Base-by-base conservation (phyloP, 2,888 invertebrate species). In the Plutella xylostella region DNA sequence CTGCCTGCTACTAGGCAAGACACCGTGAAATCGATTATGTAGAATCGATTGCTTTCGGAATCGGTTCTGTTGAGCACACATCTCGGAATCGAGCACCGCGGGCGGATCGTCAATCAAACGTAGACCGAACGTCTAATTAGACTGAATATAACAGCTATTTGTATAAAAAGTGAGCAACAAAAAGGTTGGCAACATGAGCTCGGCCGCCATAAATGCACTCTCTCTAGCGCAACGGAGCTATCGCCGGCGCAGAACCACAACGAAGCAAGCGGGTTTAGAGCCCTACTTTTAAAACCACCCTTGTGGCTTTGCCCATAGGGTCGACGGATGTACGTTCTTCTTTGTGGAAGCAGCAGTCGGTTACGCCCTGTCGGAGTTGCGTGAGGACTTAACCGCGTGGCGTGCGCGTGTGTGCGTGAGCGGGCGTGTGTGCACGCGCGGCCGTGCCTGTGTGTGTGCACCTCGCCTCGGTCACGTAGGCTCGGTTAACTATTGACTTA, bases 381-480 rank as follows among this genome's bases (percentile, higher is more conserved):
- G 43, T 21, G n/a, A 41, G 17, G 67, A 63, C 58, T 72, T 74
- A 76, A 77, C 78, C 73, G 65, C 72, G 65, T 38, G 19, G 30
- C 55, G 38, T 50, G 57, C 48, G 60, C 31, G 43, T 48, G 72
- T 73, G 72, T 74, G 76, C 48, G 70, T 67, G 61, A 42, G 48
- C 53, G 51, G 45, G 48, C 47, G 58, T 56, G 61, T n/a, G 61
- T 60, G 62, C 58, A 59, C 53, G 51, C 52, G 51, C 43, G 35
- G 3, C 6, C 52, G 56, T 37, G 54, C 1, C 9, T 58, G 78
- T 78, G 77, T 70, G 76, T 55, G 74, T 45, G 72, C 58, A 74
- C 74, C 71, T 72, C 64, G 72, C 60, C 60, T 70, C 72, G 72
- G 80, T 80, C 80, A 82, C 82, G 82, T 82, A 82, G 79, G 79